A percentile compares a stretch with the other conserved stretches of the same genome.
These are phyloP conservation scores for Cromileptes altivelis DNA, from an alignment of 2,113 vertebrate species.

Conservation along the genomic window DNA sequence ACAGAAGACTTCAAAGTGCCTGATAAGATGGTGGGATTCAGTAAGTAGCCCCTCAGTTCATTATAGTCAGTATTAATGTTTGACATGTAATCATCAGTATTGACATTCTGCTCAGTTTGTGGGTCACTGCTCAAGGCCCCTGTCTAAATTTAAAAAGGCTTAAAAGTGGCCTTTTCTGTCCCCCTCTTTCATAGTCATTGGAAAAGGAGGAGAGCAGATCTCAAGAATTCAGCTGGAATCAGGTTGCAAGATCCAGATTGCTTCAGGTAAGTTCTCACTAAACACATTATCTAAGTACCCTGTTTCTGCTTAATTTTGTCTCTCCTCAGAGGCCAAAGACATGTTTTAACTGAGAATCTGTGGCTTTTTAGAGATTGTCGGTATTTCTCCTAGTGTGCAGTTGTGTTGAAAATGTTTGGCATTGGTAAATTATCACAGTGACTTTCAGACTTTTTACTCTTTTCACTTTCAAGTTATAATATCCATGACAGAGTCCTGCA, in stretches of 20 bases:
- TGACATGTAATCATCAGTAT: conserved; percentile 56
- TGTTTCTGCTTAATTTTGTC: not conserved
- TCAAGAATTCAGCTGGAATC: conserved; percentile 98
- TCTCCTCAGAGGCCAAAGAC: not conserved
- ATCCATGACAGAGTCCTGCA: no score
- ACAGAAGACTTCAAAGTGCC: conserved; percentile 99
- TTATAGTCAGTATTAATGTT: conserved; percentile 34
- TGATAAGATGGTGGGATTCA: conserved; percentile 99
- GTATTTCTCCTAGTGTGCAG: not conserved
- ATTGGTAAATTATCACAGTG: not conserved
- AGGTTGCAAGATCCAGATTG: conserved; percentile 99
- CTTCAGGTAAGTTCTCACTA: conserved; percentile 88
- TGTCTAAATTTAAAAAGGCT: conserved; percentile 20
- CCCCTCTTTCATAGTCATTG: conserved; percentile 90
- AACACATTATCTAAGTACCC: not conserved
- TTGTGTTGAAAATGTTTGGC: not conserved
- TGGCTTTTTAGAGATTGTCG: not conserved
- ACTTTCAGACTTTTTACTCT: not conserved
- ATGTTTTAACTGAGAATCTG: not conserved
- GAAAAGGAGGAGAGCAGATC: conserved; percentile 98
- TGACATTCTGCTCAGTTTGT: conserved; percentile 46
- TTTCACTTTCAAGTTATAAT: not conserved
- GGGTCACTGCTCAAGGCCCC: conserved; percentile 38
- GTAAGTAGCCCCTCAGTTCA: conserved; percentile 88
- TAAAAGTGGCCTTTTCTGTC: conserved; percentile 21